Conservation (phyloP, 2,888 invertebrate genomes). For the Coecobrya sp. region DNA sequence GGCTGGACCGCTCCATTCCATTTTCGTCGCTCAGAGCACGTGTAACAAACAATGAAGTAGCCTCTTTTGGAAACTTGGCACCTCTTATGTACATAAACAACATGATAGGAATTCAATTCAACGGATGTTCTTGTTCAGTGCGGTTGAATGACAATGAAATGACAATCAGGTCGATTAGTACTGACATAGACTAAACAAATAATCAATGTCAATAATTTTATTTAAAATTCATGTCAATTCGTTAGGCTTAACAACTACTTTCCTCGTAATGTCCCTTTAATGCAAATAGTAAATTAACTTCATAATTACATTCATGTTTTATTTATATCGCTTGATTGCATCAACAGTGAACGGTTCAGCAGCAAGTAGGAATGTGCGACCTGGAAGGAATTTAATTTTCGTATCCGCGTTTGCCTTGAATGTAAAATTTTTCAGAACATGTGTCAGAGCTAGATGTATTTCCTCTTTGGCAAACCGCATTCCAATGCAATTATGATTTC, state of each 20-base stretch:
- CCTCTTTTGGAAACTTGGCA: neutral
- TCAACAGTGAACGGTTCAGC: constrained; percentile 66
- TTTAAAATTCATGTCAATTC: too few species aligned
- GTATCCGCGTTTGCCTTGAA: constrained; percentile 73
- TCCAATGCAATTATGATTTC: constrained; percentile 83
- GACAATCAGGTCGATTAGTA: too few species aligned
- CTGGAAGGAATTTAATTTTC: constrained; percentile 68
- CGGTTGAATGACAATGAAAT: too few species aligned
- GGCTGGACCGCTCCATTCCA: neutral
- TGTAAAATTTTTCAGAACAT: constrained; percentile 79
- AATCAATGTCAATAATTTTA: too few species aligned
- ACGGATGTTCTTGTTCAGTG: too few species aligned
- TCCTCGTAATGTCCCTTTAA: too few species aligned
- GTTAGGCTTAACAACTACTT: too few species aligned
- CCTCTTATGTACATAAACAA: neutral
- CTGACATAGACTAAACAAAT: too few species aligned
- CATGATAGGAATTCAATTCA: neutral
- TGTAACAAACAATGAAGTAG: neutral
- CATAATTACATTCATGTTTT: too few species aligned
- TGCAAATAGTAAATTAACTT: too few species aligned
- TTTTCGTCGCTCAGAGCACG: neutral
- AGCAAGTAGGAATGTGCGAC: constrained; percentile 67
- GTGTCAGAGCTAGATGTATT: constrained; percentile 73
- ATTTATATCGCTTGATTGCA: constrained; percentile 52
- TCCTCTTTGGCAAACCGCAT: constrained; percentile 83